Evolutionary conservation across 2,113 vertebrate genomes (phyloP).

Genomic region (Chlorodrepanis virens): DNA sequence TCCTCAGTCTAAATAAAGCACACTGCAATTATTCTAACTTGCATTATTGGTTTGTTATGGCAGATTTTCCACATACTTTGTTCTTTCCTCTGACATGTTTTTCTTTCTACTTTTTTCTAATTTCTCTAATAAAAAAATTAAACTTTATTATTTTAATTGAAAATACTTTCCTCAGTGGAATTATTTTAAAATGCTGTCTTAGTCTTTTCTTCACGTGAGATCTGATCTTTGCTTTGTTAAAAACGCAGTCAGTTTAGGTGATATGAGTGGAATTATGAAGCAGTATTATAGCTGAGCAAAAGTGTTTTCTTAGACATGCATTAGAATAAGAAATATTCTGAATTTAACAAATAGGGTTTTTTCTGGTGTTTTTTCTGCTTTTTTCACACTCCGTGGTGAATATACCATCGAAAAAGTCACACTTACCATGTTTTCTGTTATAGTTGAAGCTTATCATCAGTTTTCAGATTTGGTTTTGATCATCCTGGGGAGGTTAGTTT

Average conservation of each 20-base stretch:
- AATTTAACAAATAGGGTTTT: neutral
- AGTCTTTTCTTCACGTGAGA: neutral
- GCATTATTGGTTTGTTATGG: neutral
- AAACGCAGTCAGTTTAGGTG: neutral
- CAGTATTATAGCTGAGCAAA: neutral
- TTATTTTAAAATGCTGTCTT: neutral
- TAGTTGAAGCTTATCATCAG: neutral
- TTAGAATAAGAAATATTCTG: neutral
- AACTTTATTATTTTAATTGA: neutral
- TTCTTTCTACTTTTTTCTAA: neutral
- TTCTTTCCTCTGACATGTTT: neutral
- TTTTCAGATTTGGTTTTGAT: neutral
- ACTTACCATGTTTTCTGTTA: neutral
- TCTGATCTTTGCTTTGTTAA: neutral
- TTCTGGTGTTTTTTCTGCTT: neutral
- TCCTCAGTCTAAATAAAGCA: neutral
- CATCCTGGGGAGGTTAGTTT: neutral
- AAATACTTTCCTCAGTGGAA: neutral
- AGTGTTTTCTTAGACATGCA: neutral
- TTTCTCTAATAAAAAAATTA: neutral
- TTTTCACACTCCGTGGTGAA: neutral
- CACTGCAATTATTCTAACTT: neutral
- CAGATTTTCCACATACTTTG: neutral
- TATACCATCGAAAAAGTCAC: fast-evolving
- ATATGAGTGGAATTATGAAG: neutral